Base-by-base conservation (phyloP, 2,888 invertebrate species). In the Calameuta idolon region DNA sequence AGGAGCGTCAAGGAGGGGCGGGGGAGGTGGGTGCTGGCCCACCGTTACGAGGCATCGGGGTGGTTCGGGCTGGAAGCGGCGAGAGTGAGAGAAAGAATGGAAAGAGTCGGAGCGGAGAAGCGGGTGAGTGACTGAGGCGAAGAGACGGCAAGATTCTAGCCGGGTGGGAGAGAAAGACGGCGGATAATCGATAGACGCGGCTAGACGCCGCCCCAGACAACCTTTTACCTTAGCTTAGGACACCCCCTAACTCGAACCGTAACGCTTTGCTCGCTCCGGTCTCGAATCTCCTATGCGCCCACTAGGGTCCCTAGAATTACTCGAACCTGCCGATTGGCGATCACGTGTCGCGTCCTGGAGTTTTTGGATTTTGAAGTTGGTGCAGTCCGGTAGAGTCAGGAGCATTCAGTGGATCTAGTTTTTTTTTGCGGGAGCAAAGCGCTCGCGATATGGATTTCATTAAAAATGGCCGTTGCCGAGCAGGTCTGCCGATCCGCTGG, bases 141-240 rank as follows among this genome's bases (percentile, higher is more conserved):
- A 74, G 34, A 71, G 71, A 69, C 68, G 40, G 34, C 69, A 31
- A 68, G 73, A 40, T 37, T 34, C 35, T 30, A 3, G 23, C 31
- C 55, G 73, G 40, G 73, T 30, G 68, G 73, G 76, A 75, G 77
- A 75, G 78, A 73, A 79, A 79, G 91, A 89, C 83, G 83, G 85
- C 86, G 87, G 88, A 90, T 90, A 92, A 92, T 92, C 92, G 92
- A 92, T 92, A 92, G 90, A 91, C 88, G 85, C 86, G 92, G 92
- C 92, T 92, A 92, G 92, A 92, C 92, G 90, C 90, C 90, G 90
- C 90, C 90, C 90, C 90, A 90, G 90, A 90, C 90, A 90, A 90
- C 90, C 90, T 91, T 91, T 90, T 89, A 88, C 90, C 88, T 89
- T 85, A 87, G 88, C 87, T 89, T 86, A 87, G 87, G 87, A 88